Conservation (phyloP, 2,113 vertebrate genomes). For the Oryzias javanicus region DNA sequence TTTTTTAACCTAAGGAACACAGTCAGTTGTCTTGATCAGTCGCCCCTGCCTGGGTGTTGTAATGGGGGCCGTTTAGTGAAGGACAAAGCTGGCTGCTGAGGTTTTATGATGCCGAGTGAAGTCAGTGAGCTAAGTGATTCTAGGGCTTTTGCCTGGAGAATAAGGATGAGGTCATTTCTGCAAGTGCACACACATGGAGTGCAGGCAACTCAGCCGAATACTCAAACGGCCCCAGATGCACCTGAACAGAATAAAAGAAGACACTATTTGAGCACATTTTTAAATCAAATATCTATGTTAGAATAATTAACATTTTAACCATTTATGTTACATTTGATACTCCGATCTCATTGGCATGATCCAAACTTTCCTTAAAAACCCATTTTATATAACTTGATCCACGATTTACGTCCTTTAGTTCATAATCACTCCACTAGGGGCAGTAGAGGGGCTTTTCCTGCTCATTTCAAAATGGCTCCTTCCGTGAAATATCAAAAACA, state of each 20-base stretch:
- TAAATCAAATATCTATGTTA: no score
- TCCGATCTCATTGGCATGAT: no score
- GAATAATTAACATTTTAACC: no score
- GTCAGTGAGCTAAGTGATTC: slow-evolving; percentile 50
- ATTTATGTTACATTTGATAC: no score
- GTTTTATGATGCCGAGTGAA: slow-evolving; percentile 53
- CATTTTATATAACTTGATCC: no score
- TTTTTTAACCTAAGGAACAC: slow-evolving; percentile 6
- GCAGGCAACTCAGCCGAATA: slow-evolving; percentile 7
- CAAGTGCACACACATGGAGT: slow-evolving; percentile 15
- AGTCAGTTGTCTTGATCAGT: slow-evolving; percentile 53
- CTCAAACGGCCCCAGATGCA: slow-evolving; percentile 19
- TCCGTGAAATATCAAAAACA: no score
- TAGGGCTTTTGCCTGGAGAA: slow-evolving; percentile 43
- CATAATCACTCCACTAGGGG: no score
- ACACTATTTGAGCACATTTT: not conserved
- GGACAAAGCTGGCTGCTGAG: slow-evolving; percentile 43
- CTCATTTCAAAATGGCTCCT: no score
- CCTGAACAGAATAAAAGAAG: slow-evolving; percentile 9
- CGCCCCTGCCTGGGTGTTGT: slow-evolving; percentile 35
- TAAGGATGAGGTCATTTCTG: slow-evolving; percentile 64
- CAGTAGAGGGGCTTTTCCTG: no score
- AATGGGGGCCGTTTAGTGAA: slow-evolving; percentile 55
- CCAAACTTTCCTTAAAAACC: no score
- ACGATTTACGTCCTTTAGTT: no score